Evolutionary conservation across 2,113 vertebrate species (phyloP), one percentile per base, ranked within the genome.

Genomic region (Zosterops borbonicus): DNA sequence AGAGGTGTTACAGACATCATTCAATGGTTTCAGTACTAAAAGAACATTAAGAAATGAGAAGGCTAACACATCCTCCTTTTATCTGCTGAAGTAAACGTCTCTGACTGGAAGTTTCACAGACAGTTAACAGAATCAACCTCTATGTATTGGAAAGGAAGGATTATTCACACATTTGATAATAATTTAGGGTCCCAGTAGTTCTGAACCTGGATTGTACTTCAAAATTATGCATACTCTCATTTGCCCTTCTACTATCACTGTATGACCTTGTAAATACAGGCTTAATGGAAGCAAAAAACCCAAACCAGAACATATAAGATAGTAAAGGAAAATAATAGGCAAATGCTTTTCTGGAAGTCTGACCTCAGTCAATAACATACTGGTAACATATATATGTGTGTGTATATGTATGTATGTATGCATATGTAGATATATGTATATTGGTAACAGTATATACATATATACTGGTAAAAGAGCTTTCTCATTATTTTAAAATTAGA

Each of bases 181-280:
- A 75, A 75, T 44, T 77, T 55, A 73, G 53, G 11, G 28, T 47
- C 31, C 83, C 65, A 84, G 37, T 15, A 39, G n/a, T 73, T 87
- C 86, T 65, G 28, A 56, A 35, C 9, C 17, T 84, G 41, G 47
- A 41, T 56, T 62, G 28, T 12, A n/a, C 11, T 39, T 42, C 42
- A 18, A 85, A 77, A 52, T 28, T 53, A 9, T 5, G 21, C 19
- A 33, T 53, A 6, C 9, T 55, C 17, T 31, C 11, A 41, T 62
- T 62, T 0, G 0, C 8, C 8, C 41, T 55, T 42, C 25, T 55
- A 21, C n/a, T 55, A 13, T 18, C 55, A 68, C 39, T 29, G n/a
- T 14, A 22, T 15, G 11, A 42, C 25, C 12, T 23, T 31, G n/a
- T 25, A 89, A 47, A 60, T 47, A 35, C 2, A 55, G 7, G 25